A percentile compares a stretch with the other conserved stretches of the same genome.
Conservation (phyloP, 2,113 vertebrate genomes). For the Pangasianodon hypophthalmus region DNA sequence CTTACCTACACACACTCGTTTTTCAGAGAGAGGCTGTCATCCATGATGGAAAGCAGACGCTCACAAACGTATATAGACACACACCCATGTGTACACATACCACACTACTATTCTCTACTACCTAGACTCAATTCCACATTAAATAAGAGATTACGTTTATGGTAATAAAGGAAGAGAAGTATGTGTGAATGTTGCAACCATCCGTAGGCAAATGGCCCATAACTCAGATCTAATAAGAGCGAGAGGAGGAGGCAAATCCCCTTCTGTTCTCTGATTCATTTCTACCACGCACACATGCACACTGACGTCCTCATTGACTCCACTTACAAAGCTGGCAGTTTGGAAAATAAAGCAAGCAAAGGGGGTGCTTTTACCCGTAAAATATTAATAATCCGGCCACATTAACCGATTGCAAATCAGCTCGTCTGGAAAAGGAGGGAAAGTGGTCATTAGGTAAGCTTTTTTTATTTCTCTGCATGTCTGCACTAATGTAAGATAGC, state of each 20-base stretch:
- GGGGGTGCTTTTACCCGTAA: slow-evolving; percentile 28
- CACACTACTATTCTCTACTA: background rate
- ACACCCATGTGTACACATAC: background rate
- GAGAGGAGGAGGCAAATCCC: slow-evolving; percentile 21
- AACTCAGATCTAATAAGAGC: slow-evolving; percentile 50
- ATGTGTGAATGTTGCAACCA: slow-evolving; percentile 36
- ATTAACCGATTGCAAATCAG: slow-evolving; percentile 35
- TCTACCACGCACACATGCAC: background rate
- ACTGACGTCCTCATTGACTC: slow-evolving; percentile 14
- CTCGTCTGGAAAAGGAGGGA: background rate
- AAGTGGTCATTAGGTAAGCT: background rate
- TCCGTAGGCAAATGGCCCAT: slow-evolving; percentile 43
- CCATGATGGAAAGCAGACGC: slow-evolving; percentile 20
- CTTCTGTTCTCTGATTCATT: slow-evolving; percentile 42
- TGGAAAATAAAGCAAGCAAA: slow-evolving; percentile 1
- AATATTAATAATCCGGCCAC: slow-evolving; percentile 45
- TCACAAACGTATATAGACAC: background rate
- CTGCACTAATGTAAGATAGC: background rate
- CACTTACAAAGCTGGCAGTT: slow-evolving; percentile 14
- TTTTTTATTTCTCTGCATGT: background rate
- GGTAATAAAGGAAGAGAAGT: slow-evolving; percentile 33
- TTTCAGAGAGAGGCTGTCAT: slow-evolving; percentile 19
- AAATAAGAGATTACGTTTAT: slow-evolving; percentile 47
- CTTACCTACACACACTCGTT: slow-evolving; percentile 18
- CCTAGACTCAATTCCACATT: background rate